phyloP scores from a whole-genome alignment of 2,888 invertebrate species.

The Eueremaeus valkanovi region DNA sequence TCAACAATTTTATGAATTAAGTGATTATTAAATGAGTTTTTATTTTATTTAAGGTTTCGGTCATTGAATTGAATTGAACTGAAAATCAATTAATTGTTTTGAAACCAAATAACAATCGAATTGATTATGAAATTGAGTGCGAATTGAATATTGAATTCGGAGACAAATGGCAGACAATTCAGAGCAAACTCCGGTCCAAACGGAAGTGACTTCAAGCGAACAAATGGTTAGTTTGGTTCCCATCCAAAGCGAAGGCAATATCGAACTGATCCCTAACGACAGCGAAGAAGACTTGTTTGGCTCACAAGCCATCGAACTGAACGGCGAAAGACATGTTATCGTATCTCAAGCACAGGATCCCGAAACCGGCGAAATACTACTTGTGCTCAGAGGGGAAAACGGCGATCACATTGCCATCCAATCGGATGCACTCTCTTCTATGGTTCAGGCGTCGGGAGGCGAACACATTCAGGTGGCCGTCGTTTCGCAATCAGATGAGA shows the following conservation, averaged over 20 bases:
- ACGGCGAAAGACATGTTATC: conserved; percentile 40
- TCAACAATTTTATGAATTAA: too few relatives aligned
- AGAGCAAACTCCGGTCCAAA: conserved; percentile 4
- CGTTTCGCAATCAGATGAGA: conserved; percentile 10
- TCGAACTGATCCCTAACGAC: background rate
- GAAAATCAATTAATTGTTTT: background rate
- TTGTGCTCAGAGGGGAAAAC: conserved; percentile 41
- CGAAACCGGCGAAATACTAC: conserved; percentile 39
- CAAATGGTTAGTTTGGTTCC: conserved; percentile 29
- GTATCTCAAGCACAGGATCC: conserved; percentile 40
- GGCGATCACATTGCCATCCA: conserved; percentile 40
- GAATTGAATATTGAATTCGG: background rate
- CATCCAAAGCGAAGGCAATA: background rate
- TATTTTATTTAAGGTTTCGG: background rate
- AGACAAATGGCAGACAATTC: conserved; percentile 7
- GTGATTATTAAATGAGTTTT: background rate
- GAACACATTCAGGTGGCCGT: conserved; percentile 34
- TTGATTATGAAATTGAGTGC: conserved; percentile 11
- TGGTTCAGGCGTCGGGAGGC: conserved; percentile 35
- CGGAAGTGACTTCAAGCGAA: conserved; percentile 19
- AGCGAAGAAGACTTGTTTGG: conserved; percentile 1
- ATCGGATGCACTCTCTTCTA: conserved; percentile 26
- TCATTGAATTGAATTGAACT: background rate
- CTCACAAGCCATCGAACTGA: conserved; percentile 30
- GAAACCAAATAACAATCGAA: background rate